Conservation (phyloP, 2,797 vertebrate genomes). For the Lagorchestes hirsutus region DNA sequence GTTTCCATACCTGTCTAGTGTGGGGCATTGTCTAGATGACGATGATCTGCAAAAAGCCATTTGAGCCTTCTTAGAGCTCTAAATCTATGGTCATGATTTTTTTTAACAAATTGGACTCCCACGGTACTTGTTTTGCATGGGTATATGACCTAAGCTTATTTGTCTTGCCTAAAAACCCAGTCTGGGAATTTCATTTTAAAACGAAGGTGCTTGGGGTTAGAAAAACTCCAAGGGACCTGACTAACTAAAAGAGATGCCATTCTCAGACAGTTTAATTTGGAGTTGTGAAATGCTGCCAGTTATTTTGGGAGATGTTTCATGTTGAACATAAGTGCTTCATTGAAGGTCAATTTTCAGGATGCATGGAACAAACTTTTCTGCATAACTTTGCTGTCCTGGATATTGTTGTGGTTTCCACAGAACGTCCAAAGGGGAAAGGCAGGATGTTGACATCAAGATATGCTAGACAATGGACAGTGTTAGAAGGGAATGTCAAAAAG, state of each 20-base stretch:
- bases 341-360: neutral
- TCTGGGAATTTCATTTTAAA: neutral
- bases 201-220: neutral
- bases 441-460: neutral
- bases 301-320: neutral
- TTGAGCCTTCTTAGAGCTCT: neutral
- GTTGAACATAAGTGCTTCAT: neutral
- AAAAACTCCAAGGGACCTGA: neutral
- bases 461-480: neutral
- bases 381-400: neutral
- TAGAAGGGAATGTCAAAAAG: neutral
- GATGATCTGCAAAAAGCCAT: neutral
- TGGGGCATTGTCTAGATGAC: neutral
- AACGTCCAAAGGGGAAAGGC: neutral
- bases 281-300: neutral
- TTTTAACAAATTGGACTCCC: neutral
- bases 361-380: neutral
- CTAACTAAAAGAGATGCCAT: neutral
- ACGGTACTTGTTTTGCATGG: neutral
- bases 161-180: conserved; percentile 20
- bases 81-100: neutral
- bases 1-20: neutral
- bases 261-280: neutral
- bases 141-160: neutral
- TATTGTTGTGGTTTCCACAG: neutral